Percentiles rank a stretch among this genome's conserved stretches.
phyloP scores from a whole-genome alignment of 2,113 vertebrate genomes.

The Bubalus kerabau region DNA sequence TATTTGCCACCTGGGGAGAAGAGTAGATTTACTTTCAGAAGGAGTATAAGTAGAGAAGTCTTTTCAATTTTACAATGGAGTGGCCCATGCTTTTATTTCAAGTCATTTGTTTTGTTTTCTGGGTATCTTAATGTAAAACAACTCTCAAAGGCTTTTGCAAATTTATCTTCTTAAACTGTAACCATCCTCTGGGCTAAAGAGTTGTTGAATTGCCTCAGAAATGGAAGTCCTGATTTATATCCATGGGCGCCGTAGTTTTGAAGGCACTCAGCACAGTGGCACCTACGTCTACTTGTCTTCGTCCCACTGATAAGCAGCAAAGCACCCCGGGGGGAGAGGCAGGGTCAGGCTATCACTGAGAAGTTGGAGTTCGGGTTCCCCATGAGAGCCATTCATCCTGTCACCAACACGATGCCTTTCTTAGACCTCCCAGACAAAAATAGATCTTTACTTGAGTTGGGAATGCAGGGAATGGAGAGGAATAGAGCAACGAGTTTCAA shows the following conservation, averaged over 20 bases:
- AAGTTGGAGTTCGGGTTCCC: not conserved
- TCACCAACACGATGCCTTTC: not conserved
- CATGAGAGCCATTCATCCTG: not conserved
- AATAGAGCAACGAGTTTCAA: not conserved
- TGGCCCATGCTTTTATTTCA: not conserved
- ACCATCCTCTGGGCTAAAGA: not conserved
- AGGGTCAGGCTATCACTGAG: not conserved
- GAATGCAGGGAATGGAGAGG: not conserved
- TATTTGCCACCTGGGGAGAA: not conserved
- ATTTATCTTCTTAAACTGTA: not conserved
- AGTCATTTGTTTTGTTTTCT: not conserved
- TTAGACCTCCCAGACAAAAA: constrained; percentile 27
- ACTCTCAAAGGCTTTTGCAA: not conserved
- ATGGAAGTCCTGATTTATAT: not conserved
- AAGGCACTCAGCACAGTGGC: not conserved
- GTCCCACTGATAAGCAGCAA: not conserved
- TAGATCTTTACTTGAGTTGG: not conserved
- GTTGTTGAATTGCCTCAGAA: constrained; percentile 20
- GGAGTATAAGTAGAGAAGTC: not conserved
- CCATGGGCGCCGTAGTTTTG: not conserved
- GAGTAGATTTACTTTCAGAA: constrained; percentile 23
- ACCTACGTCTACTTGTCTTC: not conserved
- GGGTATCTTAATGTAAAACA: not conserved
- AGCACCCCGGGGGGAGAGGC: not conserved
- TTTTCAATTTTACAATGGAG: not conserved